phyloP scores from a whole-genome alignment of 2,113 vertebrate genomes.

The Sprattus sprattus region DNA sequence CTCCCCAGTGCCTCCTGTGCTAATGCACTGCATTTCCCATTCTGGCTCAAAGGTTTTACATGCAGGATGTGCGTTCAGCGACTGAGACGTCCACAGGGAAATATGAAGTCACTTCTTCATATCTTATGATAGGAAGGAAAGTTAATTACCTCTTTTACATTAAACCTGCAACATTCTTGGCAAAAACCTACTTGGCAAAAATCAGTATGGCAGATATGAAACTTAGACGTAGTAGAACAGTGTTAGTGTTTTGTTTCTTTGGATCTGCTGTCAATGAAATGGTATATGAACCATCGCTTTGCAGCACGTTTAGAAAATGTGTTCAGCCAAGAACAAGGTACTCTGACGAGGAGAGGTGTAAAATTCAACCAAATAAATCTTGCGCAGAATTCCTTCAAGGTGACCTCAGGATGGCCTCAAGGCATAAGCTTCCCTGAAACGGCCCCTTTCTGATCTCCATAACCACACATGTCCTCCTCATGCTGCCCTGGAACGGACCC shows the following conservation, averaged over 20 bases:
- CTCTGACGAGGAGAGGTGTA: neutral
- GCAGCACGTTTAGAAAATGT: neutral
- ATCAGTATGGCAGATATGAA: neutral
- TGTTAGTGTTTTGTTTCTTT: neutral
- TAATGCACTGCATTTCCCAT: constrained; percentile 8
- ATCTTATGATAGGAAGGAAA: neutral
- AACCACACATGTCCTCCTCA: no score
- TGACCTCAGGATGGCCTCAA: neutral
- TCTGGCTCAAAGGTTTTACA: neutral
- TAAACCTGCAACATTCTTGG: neutral
- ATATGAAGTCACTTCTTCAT: neutral
- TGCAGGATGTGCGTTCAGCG: neutral
- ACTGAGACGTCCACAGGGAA: constrained; percentile 5
- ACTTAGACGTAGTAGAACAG: neutral
- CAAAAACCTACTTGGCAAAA: neutral
- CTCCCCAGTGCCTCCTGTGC: neutral
- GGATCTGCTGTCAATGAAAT: neutral
- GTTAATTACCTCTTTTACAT: neutral
- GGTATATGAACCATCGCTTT: neutral
- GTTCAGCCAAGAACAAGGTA: neutral
- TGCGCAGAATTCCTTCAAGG: neutral
- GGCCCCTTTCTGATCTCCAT: no score
- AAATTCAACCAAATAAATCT: neutral
- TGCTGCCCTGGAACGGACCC: no score
- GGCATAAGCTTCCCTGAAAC: neutral